Evolutionary conservation across 2,797 vertebrate genomes (phyloP).

Genomic region (Gymnoscopelus microlampas): DNA sequence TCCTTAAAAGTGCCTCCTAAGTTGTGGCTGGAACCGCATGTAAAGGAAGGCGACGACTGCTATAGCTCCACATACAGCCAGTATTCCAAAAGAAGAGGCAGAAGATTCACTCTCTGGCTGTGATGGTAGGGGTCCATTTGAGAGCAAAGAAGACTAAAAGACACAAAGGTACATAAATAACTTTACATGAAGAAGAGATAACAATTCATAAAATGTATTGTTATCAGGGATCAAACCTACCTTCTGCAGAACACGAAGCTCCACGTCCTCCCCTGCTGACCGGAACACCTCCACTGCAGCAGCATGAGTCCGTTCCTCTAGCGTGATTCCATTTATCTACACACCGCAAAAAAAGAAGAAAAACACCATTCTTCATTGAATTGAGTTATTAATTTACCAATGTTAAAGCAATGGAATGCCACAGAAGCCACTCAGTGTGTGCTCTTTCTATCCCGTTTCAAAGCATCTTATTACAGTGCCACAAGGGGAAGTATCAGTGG

Average conservation of each 20-base stretch:
- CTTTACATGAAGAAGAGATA: too few species aligned
- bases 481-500: too few species aligned
- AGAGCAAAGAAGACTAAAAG: constrained; percentile 57
- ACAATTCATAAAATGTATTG: too few species aligned
- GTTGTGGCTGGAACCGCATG: constrained; percentile 43
- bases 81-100: constrained; percentile 36
- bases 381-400: too few species aligned
- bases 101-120: constrained; percentile 53
- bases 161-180: constrained; percentile 12
- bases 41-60: constrained; percentile 57
- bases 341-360: constrained; percentile 10
- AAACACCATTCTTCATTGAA: too few species aligned
- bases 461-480: too few species aligned
- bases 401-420: neutral
- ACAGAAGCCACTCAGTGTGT: too few species aligned
- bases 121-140: constrained; percentile 64
- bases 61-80: constrained; percentile 46
- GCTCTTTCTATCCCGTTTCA: too few species aligned
- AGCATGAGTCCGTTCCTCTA: constrained; percentile 86
- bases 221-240: constrained; percentile 65
- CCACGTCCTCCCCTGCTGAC: constrained; percentile 87
- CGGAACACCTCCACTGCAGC: constrained; percentile 91
- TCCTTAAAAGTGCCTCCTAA: constrained; percentile 64
- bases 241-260: constrained; percentile 88
- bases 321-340: constrained; percentile 89